Percentiles rank a stretch among this genome's conserved stretches.
Conservation (phyloP, 64 coral and sea anemone genomes). For the Hydrozoanthus tunicans region DNA sequence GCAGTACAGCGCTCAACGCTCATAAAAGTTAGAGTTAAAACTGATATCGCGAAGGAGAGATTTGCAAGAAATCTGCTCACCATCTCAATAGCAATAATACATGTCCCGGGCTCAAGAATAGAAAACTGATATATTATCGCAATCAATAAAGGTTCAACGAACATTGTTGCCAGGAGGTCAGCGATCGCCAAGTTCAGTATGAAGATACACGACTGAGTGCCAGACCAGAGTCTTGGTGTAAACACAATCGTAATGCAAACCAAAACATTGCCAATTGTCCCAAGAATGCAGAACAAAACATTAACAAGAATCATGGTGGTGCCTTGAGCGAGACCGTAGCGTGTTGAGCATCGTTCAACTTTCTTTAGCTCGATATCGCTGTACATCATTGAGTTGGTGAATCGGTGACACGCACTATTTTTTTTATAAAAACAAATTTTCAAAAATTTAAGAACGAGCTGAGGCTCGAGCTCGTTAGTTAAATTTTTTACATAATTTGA, state of each 20-base stretch:
- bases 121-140: neutral
- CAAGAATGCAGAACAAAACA: neutral
- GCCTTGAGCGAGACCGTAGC: neutral
- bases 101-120: neutral
- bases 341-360: no score
- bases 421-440: no score
- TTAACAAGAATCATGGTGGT: neutral
- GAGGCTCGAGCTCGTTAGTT: no score
- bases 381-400: no score
- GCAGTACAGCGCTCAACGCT: conserved; percentile 18
- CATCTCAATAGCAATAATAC: neutral
- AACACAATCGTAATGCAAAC: conserved; percentile 17
- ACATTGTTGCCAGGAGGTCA: neutral
- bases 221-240: neutral
- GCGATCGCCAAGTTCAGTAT: conserved; percentile 12
- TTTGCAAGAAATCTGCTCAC: neutral
- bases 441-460: no score
- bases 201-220: neutral
- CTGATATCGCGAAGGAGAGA: neutral
- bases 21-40: neutral
- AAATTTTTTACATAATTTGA: no score
- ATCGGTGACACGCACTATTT: no score
- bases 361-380: no score
- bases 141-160: conserved; percentile 13
- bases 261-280: conserved; percentile 4